These are phyloP conservation scores for Oceanodroma leucorhoa DNA, from an alignment of 2,797 vertebrate genomes.

Conservation along the genomic window DNA sequence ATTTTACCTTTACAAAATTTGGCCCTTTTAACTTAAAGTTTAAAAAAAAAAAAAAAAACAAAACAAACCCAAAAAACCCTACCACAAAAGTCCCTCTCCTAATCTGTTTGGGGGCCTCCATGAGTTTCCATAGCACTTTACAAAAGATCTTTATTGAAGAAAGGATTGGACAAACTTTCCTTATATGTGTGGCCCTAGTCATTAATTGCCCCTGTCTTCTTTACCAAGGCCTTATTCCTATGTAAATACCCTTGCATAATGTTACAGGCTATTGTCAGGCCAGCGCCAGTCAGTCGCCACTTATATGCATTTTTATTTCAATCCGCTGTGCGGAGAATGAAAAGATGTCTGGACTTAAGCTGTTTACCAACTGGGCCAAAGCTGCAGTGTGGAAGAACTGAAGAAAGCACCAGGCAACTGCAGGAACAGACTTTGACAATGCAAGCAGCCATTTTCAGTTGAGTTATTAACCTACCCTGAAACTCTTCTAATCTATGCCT, in stretches of 20 bases:
- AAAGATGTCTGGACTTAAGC: slow-evolving; percentile 84
- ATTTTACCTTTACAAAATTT: slow-evolving; percentile 50
- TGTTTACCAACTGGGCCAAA: slow-evolving; percentile 83
- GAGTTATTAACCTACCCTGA: slow-evolving; percentile 81
- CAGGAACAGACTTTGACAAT: slow-evolving; percentile 74
- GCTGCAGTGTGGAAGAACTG: slow-evolving; percentile 76
- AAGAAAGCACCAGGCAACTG: slow-evolving; percentile 76
- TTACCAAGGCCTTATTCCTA: slow-evolving; percentile 80
- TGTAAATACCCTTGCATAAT: slow-evolving; percentile 87
- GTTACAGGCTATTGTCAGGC: slow-evolving; percentile 81
- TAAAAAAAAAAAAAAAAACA: neutral
- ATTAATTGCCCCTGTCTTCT: slow-evolving; percentile 77
- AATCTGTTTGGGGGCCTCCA: slow-evolving; percentile 70
- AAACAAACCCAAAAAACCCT: neutral
- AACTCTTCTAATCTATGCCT: slow-evolving; percentile 79
- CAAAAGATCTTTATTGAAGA: slow-evolving; percentile 77
- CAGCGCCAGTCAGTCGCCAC: slow-evolving; percentile 80
- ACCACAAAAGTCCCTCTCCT: slow-evolving; percentile 59
- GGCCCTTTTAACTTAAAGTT: neutral
- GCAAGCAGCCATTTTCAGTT: slow-evolving; percentile 79
- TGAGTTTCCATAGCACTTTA: slow-evolving; percentile 77
- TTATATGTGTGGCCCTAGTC: slow-evolving; percentile 77
- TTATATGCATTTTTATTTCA: slow-evolving; percentile 81
- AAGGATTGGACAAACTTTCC: slow-evolving; percentile 78
- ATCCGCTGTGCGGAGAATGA: slow-evolving; percentile 77